Evolutionary conservation across 30 jellyfish, hydroid and myxozoan genomes (phyloP), one percentile per base, ranked within the genome.

Genomic region (Catostylus mosaicus): DNA sequence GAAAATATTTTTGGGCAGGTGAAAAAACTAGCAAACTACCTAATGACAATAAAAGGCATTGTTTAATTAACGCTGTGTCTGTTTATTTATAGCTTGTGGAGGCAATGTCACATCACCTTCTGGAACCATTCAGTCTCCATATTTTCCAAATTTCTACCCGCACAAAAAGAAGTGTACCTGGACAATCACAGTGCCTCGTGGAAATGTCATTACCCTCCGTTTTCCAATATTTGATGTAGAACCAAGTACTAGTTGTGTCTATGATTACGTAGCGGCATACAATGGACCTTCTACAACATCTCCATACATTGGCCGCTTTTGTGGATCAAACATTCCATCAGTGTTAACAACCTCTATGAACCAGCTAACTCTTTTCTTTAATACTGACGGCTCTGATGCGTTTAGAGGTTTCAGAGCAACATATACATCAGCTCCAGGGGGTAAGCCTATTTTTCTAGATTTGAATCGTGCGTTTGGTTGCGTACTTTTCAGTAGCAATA

Each of bases 111-210:
- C 96, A 36, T 57, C 91, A 19, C 46, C 77, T 7, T 29, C 82
- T 34, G 96, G 96, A 1, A 40, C 68, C 30, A 63, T 87, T 19
- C 80, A 77, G 52, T 77, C 92, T 8, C 96, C 96, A 56, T 78
- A 57, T 50, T 87, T 87, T 75, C 96, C 96, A 36, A 71, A 69
- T 59, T 75, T 54, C 77, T 86, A 86, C 66, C 96, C 96, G 10
- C 87, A 86, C 86, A 86, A 86, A 63, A 86, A 86, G 76, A 38
- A 33, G 9, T 86, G 96, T 34, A 45, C 48, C 14, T 86, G 96
- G 96, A 74, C 87, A 3, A 75, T 86, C n/a, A n/a, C 31, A 24
- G 90, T 56, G 8, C 90, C 89, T 8, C 43, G 0, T 32, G 96
- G 96, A 1, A 61, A 86, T 69, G 65, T 47, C 68, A 86, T 86